Base-by-base conservation (phyloP, 2,888 invertebrate species). In the Branchinecta sandiegonensis region DNA sequence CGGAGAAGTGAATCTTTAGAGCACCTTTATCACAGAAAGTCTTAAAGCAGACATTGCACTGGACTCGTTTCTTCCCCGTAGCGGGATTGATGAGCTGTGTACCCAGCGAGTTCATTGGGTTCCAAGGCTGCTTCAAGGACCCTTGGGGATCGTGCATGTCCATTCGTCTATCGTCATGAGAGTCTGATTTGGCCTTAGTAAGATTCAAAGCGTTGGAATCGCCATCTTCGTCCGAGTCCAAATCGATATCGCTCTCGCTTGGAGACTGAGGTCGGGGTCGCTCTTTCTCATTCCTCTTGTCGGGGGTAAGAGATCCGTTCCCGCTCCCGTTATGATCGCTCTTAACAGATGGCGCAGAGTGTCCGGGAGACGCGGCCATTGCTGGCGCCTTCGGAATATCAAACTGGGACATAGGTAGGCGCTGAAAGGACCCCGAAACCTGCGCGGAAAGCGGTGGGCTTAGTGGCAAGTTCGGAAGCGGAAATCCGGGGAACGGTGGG, bases 11-110 rank as follows among this genome's bases (percentile, higher is more conserved):
- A 9, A 99, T 99, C 80, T 99, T 99, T 46, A 99, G 82, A 1
- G 99, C 99, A 71, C 97, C 99, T 81, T 99, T 99, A 82, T 99
- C 99, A 83, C 99, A 99, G 81, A 99, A 99, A 14, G 97, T 97
- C 81, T 99, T 99, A 71, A 95, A 81, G 77, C 99, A 99, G 64
- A 95, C 94, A 75, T 95, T 94, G 79, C 99, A 99, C 77, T 96
- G 93, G 5, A 97, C 96, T 72, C 97, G 85, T 77, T 95, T 95
- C 79, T 97, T 97, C 0, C 93, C 93, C 0, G 93, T 93, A 0
- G 90, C 86, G 1, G 93, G 93, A 76, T 93, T 94, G 47, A 93
- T 91, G 72, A 92, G 90, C 73, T 92, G 90, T 0, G 92, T 91
- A 12, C 92, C 91, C 71, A 76, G 69, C 46, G 74, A 71, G 65